Evolutionary conservation across 1,140 invertebrate species (phyloP).

Genomic region (Drosophila setifemur): DNA sequence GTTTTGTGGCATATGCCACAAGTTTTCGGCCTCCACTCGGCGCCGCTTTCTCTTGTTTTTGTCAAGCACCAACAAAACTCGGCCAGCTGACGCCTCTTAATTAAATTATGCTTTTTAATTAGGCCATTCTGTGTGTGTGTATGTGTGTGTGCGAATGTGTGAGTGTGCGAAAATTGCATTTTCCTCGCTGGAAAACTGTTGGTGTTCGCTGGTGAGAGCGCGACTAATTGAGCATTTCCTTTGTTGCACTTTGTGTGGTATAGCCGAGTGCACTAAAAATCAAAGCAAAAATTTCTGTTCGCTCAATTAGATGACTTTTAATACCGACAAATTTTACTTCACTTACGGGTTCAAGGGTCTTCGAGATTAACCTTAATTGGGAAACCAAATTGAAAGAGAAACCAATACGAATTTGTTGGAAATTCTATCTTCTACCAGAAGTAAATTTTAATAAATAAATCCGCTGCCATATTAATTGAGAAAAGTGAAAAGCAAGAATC

Average conservation of each 20-base stretch:
- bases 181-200: slow-evolving; percentile 14
- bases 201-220: slow-evolving; percentile 14
- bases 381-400: background rate
- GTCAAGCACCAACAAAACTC: slow-evolving; percentile 37
- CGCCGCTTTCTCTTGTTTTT: slow-evolving; percentile 24
- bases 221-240: slow-evolving; percentile 51
- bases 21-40: slow-evolving; percentile 32
- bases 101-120: slow-evolving; percentile 78
- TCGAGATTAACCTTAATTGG: background rate
- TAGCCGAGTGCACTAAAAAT: slow-evolving; percentile 12
- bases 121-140: slow-evolving; percentile 46
- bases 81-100: slow-evolving; percentile 63
- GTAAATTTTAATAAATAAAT: background rate
- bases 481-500: too few relatives aligned
- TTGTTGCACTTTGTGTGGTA: slow-evolving; percentile 25
- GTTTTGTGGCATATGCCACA: slow-evolving; percentile 67
- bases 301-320: slow-evolving; percentile 2
- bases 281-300: background rate
- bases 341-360: background rate
- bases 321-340: background rate
- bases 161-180: slow-evolving; percentile 7
- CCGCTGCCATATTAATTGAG: too few relatives aligned
- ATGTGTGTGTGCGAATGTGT: slow-evolving; percentile 7
- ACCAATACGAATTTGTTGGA: background rate
- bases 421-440: too few relatives aligned